Percentiles rank a stretch among this genome's conserved stretches.
These are phyloP conservation scores for Sphaeramia orbicularis DNA, from an alignment of 2,797 vertebrate genomes.

Conservation along the genomic window DNA sequence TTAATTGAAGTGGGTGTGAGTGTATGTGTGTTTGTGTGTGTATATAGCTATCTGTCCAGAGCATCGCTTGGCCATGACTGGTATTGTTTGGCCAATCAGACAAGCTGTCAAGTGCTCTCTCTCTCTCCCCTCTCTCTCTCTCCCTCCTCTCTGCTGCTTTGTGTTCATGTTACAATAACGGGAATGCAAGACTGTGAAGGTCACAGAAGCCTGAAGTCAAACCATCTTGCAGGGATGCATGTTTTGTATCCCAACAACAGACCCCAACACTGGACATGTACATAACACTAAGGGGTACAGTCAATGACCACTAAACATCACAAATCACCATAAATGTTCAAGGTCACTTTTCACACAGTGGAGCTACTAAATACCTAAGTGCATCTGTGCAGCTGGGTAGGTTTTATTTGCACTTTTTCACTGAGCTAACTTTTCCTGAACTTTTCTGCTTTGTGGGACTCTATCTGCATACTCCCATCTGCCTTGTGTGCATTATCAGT, in stretches of 20 bases:
- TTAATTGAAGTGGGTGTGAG: constrained; percentile 82
- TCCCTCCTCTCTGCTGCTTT: constrained; percentile 74
- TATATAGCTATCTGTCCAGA: constrained; percentile 81
- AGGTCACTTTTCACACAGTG: constrained; percentile 57
- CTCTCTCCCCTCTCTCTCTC: constrained; percentile 14
- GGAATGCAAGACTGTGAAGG: constrained; percentile 83
- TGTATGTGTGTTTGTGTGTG: constrained; percentile 19
- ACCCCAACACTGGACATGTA: constrained; percentile 59
- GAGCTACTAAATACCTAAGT: constrained; percentile 30
- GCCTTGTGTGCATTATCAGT: constrained; percentile 75
- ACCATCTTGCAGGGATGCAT: constrained; percentile 37
- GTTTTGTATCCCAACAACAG: constrained; percentile 72
- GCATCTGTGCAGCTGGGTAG: constrained; percentile 30
- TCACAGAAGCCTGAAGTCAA: constrained; percentile 77
- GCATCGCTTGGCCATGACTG: constrained; percentile 80
- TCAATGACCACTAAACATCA: constrained; percentile 41
- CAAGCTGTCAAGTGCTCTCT: constrained; percentile 75
- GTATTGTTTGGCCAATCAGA: constrained; percentile 90
- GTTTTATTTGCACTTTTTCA: constrained; percentile 41
- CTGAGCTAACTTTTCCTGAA: constrained; percentile 53
- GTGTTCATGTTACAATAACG: constrained; percentile 85
- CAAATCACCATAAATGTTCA: constrained; percentile 36
- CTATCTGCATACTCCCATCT: constrained; percentile 73
- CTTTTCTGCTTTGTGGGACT: constrained; percentile 57
- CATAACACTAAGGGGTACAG: constrained; percentile 64